phyloP scores from a whole-genome alignment of 2,888 invertebrate genomes.

The Lumbricus terrestris region DNA sequence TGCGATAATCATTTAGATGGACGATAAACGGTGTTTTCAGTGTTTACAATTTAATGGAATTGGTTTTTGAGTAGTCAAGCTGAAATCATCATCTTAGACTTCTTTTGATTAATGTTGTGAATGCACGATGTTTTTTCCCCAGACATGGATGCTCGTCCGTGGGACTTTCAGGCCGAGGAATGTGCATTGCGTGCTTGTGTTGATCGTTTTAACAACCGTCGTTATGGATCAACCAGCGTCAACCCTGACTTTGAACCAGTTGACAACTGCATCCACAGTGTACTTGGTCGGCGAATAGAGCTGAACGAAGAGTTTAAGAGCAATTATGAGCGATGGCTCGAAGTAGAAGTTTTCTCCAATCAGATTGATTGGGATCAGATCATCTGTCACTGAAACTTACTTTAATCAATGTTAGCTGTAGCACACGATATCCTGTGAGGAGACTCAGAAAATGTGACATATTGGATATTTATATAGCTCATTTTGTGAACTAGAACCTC shows the following conservation, averaged over 20 bases:
- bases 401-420: background rate
- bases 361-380: slow-evolving; percentile 67
- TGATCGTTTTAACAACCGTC: slow-evolving; percentile 89
- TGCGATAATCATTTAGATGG: background rate
- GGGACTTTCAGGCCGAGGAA: slow-evolving; percentile 96
- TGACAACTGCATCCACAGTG: slow-evolving; percentile 79
- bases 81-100: background rate
- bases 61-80: background rate
- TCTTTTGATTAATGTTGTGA: too few relatives aligned
- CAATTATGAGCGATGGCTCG: slow-evolving; percentile 86
- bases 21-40: background rate
- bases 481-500: background rate
- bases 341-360: slow-evolving; percentile 90
- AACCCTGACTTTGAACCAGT: slow-evolving; percentile 68
- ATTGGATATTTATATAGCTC: background rate
- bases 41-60: background rate
- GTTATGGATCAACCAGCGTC: slow-evolving; percentile 69
- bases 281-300: slow-evolving; percentile 75
- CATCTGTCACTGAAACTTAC: slow-evolving; percentile 20
- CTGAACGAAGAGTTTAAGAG: slow-evolving; percentile 75
- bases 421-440: background rate
- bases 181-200: slow-evolving; percentile 89
- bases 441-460: too few relatives aligned
- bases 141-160: slow-evolving; percentile 93
- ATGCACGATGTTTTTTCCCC: slow-evolving; percentile 29